Percentiles rank a stretch among this genome's conserved stretches.
These are phyloP conservation scores for Microcebus jonahi DNA, from an alignment of 2,113 vertebrate genomes.

Conservation along the genomic window DNA sequence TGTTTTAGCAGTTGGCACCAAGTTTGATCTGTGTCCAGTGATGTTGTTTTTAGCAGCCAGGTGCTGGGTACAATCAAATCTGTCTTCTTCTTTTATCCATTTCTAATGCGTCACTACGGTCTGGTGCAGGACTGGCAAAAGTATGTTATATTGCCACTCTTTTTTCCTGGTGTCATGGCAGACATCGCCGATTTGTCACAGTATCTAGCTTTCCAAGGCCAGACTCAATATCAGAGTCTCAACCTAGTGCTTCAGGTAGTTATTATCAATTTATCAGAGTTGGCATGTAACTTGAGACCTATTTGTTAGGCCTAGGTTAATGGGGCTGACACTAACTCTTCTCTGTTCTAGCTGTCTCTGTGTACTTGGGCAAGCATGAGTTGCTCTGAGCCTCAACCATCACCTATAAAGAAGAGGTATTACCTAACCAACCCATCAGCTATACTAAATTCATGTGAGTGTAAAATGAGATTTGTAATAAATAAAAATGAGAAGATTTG, in stretches of 20 bases:
- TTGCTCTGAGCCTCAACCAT: neutral
- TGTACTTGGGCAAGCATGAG: neutral
- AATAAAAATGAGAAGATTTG: neutral
- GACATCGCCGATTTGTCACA: neutral
- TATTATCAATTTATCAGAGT: neutral
- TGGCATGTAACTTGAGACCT: neutral
- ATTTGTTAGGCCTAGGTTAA: neutral
- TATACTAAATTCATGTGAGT: neutral
- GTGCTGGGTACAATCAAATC: neutral
- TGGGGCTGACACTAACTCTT: neutral
- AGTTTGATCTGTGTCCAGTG: neutral
- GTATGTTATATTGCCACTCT: neutral
- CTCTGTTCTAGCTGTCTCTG: neutral
- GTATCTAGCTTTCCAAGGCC: neutral
- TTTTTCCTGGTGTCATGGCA: neutral
- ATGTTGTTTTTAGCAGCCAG: neutral
- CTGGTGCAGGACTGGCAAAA: neutral
- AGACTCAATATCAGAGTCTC: neutral
- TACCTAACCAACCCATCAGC: neutral
- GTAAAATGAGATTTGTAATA: neutral
- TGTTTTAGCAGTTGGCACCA: neutral
- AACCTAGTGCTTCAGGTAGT: neutral
- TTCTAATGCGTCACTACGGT: neutral
- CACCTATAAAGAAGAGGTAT: neutral
- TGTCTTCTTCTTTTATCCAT: neutral